Base-by-base conservation (phyloP, 2,888 invertebrate species). In the Dendrolimus houi region DNA sequence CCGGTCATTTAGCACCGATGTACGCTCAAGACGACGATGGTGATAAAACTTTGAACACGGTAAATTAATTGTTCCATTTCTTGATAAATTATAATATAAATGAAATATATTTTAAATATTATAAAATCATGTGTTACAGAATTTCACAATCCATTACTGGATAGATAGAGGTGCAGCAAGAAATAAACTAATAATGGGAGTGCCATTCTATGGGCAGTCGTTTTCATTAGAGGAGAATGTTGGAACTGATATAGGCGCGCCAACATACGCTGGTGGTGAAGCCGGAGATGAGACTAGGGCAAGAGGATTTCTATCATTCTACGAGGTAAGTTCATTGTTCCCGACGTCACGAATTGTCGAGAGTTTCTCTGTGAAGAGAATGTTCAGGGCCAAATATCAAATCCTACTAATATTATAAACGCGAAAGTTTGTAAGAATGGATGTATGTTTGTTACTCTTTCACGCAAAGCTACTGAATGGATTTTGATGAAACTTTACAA, bases 1-100 rank as follows among this genome's bases (percentile, higher is more conserved):
- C 97, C 0, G 97, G 97, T 0, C 97, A 98, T 74, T 94, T 97
- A 3, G 95, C 97, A 0, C 97, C 97, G 1, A 95, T 98, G 93
- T 97, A 96, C 66, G 90, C 89, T 2, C 94, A 95, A 73, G 95
- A 95, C 0, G 93, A 93, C 41, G 95, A 95, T 74, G 92, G 92
- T 60, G 95, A 96, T 65, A 92, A 91, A 55, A 94, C 94, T 9
- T 95, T 97, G 75, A 97, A 97, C 83, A 94, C 95, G 56, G 80
- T 77, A 69, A 64, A 29, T 65, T 55, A 47, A 53, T 52, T 9
- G 54, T 29, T n/a, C 29, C n/a, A 12, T 47, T 47, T 10, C 47
- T 10, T 47, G 12, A 12, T 47, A 8, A 47, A 10, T 47, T 47
- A 10, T 47, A 47, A 47, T 12, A 9, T 47, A 47, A 47, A 29